These are phyloP conservation scores for Strix uralensis DNA, from an alignment of 2,113 vertebrate genomes.

Conservation along the genomic window DNA sequence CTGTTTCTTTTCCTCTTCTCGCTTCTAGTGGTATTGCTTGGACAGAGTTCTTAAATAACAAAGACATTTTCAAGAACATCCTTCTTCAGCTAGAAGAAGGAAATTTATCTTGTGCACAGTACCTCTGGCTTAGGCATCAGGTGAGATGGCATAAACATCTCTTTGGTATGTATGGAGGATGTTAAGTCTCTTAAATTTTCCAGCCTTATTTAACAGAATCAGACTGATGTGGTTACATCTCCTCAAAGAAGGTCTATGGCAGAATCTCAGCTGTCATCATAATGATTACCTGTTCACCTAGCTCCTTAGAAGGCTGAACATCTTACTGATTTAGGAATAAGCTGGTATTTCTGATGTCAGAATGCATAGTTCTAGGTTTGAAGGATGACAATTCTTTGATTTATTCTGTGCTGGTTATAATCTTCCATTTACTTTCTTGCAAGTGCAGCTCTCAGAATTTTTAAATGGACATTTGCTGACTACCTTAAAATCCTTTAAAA, in stretches of 20 bases:
- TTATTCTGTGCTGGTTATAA: background rate
- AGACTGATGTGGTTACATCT: background rate
- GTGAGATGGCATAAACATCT: conserved; percentile 64
- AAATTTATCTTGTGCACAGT: conserved; percentile 85
- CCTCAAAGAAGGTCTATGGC: background rate
- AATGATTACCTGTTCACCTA: background rate
- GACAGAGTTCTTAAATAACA: conserved; percentile 90
- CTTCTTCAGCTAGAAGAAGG: conserved; percentile 81
- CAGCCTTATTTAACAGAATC: background rate
- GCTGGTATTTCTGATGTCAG: background rate
- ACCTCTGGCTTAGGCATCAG: conserved; percentile 94
- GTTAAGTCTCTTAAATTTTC: background rate
- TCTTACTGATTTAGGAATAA: background rate
- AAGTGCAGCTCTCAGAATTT: background rate
- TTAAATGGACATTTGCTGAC: background rate
- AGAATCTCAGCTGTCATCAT: background rate
- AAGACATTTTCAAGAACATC: conserved; percentile 81
- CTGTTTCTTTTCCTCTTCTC: background rate
- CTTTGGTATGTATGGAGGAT: background rate
- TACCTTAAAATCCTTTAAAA: background rate
- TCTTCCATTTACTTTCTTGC: background rate
- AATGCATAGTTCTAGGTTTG: background rate
- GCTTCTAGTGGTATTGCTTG: conserved; percentile 84
- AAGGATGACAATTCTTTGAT: background rate
- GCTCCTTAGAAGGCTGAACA: background rate